Percentiles rank a stretch among this genome's conserved stretches.
Conservation (phyloP, 2,888 invertebrate genomes). For the Erynnis tages region DNA sequence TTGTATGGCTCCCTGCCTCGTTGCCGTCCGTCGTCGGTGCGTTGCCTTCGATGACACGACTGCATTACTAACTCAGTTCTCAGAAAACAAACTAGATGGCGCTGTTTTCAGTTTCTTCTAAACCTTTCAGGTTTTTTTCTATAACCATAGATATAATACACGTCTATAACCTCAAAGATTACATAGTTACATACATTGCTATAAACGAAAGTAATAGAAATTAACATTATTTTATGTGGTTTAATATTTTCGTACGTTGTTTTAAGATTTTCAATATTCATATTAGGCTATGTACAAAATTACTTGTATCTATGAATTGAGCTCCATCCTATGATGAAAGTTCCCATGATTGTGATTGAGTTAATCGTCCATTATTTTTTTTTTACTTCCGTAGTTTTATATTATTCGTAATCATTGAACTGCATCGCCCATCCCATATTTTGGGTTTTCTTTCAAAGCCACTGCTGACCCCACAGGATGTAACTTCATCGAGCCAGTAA, state of each 20-base stretch:
- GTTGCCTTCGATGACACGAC: conserved; percentile 26
- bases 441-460: conserved; percentile 59
- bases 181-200: too few species aligned
- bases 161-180: too few species aligned
- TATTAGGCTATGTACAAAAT: too few species aligned
- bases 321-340: conserved; percentile 5
- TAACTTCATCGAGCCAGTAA: conserved; percentile 50
- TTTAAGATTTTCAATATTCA: too few species aligned
- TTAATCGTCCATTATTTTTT: conserved; percentile 43
- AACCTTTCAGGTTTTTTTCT: too few species aligned
- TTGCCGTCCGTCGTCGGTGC: conserved; percentile 34
- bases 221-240: too few species aligned
- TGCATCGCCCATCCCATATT: conserved; percentile 67
- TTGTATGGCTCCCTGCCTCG: conserved; percentile 37
- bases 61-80: conserved; percentile 27
- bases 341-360: conserved; percentile 46
- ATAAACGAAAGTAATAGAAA: too few species aligned
- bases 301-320: neutral
- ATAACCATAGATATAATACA: too few species aligned
- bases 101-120: too few species aligned
- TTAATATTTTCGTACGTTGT: too few species aligned
- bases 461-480: conserved; percentile 55
- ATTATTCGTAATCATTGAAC: conserved; percentile 64
- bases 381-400: conserved; percentile 58
- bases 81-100: conserved; percentile 47